Percentiles rank a stretch among this genome's conserved stretches.
Evolutionary conservation across 2,888 invertebrate species (phyloP).

Genomic region (Pristionchus fissidentatus): DNA sequence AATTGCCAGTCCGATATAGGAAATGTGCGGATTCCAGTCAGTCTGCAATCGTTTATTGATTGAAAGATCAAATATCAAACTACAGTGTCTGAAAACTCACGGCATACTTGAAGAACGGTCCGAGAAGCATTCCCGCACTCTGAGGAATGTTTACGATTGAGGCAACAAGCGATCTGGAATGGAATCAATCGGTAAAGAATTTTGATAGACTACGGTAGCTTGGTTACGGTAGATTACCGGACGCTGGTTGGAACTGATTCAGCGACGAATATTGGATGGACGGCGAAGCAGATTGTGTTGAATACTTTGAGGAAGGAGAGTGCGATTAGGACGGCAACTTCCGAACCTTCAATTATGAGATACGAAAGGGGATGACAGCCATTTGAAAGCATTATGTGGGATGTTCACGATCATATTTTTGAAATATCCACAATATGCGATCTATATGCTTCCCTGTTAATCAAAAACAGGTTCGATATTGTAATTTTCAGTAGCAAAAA

Average conservation of each 20-base stretch:
- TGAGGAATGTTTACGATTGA: slow-evolving; percentile 41
- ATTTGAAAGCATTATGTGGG: no score
- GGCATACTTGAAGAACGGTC: slow-evolving; percentile 43
- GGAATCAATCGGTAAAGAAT: no score
- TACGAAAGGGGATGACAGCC: no score
- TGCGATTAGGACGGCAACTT: neutral
- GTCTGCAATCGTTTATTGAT: neutral
- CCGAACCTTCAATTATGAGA: neutral
- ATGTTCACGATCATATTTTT: no score
- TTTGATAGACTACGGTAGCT: no score
- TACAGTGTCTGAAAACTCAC: neutral
- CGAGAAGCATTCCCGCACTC: slow-evolving; percentile 41
- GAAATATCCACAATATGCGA: no score
- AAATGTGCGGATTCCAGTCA: neutral
- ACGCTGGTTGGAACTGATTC: slow-evolving; percentile 12
- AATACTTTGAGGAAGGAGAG: slow-evolving; percentile 29
- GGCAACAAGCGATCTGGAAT: slow-evolving; percentile 7
- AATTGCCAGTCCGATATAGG: neutral
- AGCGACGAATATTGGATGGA: slow-evolving; percentile 26
- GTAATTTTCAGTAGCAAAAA: no score
- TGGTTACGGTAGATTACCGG: neutral
- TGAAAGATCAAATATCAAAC: neutral
- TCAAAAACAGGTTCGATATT: no score
- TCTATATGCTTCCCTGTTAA: no score
- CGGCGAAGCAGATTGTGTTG: slow-evolving; percentile 24